These are phyloP conservation scores for Brachyhypopomus occidentalis DNA, from an alignment of 2,113 vertebrate genomes.

Conservation along the genomic window DNA sequence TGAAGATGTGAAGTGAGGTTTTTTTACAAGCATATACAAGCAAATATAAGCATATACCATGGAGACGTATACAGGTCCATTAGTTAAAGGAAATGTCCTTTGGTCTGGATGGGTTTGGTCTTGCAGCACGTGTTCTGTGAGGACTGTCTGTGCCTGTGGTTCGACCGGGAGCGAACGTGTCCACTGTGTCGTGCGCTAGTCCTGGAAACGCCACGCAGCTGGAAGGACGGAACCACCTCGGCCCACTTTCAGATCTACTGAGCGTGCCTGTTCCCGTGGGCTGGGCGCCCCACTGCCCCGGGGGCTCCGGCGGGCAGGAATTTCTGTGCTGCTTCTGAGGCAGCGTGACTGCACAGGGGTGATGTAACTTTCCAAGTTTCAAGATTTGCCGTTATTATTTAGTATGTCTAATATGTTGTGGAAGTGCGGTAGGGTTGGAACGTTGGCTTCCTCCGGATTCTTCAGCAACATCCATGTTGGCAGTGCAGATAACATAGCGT, in stretches of 20 bases:
- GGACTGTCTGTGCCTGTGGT: slow-evolving; percentile 95
- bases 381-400: too few relatives aligned
- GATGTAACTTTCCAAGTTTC: too few relatives aligned
- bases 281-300: not conserved
- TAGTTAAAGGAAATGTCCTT: not conserved
- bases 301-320: too few relatives aligned
- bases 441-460: not conserved
- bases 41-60: not conserved
- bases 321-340: too few relatives aligned
- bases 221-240: slow-evolving; percentile 96
- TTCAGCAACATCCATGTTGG: not conserved
- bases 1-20: not conserved
- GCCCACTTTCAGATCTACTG: slow-evolving; percentile 97
- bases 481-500: not conserved
- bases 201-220: slow-evolving; percentile 88
- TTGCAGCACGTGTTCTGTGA: slow-evolving; percentile 95
- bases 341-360: too few relatives aligned
- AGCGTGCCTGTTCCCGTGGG: too few relatives aligned
- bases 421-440: too few relatives aligned
- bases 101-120: slow-evolving; percentile 30
- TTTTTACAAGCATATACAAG: not conserved
- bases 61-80: not conserved
- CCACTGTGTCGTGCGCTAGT: slow-evolving; percentile 89
- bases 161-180: slow-evolving; percentile 92
- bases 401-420: too few relatives aligned